Conservation (phyloP, 2,113 vertebrate genomes). For the Neolamprologus tretocephalus region DNA sequence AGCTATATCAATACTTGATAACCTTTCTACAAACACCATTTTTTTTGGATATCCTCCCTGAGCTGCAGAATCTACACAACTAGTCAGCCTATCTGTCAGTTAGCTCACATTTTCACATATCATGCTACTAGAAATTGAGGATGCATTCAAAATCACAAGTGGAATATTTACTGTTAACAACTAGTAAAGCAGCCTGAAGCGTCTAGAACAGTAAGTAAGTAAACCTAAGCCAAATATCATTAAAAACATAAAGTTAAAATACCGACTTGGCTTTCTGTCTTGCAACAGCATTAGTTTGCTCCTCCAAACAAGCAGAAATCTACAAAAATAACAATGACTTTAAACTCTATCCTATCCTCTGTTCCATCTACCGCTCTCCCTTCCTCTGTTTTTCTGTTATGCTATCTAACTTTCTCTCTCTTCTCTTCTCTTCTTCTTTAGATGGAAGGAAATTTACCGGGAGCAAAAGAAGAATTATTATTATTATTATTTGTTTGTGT, state of each 20-base stretch:
- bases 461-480: background rate
- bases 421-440: background rate
- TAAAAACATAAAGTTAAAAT: background rate
- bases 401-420: background rate
- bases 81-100: background rate
- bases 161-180: background rate
- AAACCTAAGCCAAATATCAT: background rate
- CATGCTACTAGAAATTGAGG: background rate
- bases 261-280: background rate
- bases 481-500: background rate
- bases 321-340: background rate
- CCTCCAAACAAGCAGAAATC: background rate
- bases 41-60: background rate
- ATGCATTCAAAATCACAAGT: background rate
- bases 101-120: background rate
- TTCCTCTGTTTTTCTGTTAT: background rate
- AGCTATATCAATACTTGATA: background rate
- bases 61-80: background rate
- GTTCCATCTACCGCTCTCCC: background rate
- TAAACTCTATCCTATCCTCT: background rate
- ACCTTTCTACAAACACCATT: background rate
- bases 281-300: background rate
- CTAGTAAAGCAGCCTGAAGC: background rate
- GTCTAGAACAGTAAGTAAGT: background rate
- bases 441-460: constrained; percentile 8